These are phyloP conservation scores for Lepus oiostolus DNA, from an alignment of 2,797 vertebrate genomes.

Conservation along the genomic window DNA sequence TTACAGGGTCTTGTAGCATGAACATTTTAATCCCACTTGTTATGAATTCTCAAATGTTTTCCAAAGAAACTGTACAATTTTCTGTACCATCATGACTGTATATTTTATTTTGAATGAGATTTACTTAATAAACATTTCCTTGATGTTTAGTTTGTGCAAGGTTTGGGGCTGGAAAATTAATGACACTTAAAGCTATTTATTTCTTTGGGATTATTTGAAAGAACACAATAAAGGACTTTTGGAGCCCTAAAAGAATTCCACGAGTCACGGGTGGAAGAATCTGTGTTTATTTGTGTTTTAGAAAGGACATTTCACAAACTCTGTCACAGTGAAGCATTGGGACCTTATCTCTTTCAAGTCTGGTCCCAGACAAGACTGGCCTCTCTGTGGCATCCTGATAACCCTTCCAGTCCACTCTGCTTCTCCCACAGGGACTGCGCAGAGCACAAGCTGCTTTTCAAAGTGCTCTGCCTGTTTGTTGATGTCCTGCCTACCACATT, in stretches of 20 bases:
- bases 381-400: neutral
- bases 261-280: neutral
- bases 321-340: constrained; percentile 35
- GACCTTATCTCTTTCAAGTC: constrained; percentile 54
- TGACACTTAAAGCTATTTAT: constrained; percentile 49
- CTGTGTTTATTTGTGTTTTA: constrained; percentile 21
- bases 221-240: neutral
- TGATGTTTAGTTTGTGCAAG: neutral
- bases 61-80: neutral
- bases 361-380: neutral
- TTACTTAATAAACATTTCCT: constrained; percentile 41
- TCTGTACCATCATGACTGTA: neutral
- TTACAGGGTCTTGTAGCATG: neutral
- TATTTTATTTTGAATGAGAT: constrained; percentile 54
- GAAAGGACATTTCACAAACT: constrained; percentile 50
- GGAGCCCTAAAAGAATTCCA: constrained; percentile 1
- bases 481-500: constrained; percentile 55
- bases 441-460: neutral
- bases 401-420: neutral
- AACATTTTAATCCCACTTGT: constrained; percentile 64
- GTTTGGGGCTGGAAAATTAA: neutral
- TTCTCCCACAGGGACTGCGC: neutral
- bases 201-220: constrained; percentile 4
- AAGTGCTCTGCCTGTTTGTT: constrained; percentile 35
- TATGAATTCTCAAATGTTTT: constrained; percentile 42